Evolutionary conservation across 2,888 invertebrate genomes (phyloP).

Genomic region (Polymixis flavicincta): DNA sequence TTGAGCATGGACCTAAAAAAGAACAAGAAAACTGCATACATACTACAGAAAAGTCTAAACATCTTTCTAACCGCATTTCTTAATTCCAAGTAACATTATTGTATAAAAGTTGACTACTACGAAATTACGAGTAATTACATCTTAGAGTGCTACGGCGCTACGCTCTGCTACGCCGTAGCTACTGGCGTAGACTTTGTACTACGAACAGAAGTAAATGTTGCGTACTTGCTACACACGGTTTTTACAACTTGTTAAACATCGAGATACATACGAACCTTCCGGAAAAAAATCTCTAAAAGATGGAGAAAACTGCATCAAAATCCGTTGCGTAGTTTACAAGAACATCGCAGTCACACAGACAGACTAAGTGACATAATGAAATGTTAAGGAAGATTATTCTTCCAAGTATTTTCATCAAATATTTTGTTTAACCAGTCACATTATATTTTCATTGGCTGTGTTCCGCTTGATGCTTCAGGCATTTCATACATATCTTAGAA

Average conservation of each 20-base stretch:
- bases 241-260: not conserved
- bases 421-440: slow-evolving; percentile 35
- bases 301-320: not conserved
- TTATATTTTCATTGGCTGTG: slow-evolving; percentile 40
- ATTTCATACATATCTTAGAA: slow-evolving; percentile 24
- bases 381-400: not conserved
- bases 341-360: not conserved
- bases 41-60: slow-evolving; percentile 7
- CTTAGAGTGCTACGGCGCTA: slow-evolving; percentile 47
- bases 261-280: not conserved
- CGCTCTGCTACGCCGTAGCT: slow-evolving; percentile 58
- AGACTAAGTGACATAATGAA: too few relatives aligned
- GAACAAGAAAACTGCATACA: not conserved
- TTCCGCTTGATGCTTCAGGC: slow-evolving; percentile 22
- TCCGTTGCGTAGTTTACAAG: not conserved
- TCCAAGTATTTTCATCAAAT: slow-evolving; percentile 5
- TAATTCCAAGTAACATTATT: slow-evolving; percentile 11
- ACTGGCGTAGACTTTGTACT: slow-evolving; percentile 41
- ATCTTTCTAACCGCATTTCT: slow-evolving; percentile 1
- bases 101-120: slow-evolving; percentile 16
- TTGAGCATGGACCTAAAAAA: too few relatives aligned
- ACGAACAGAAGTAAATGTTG: slow-evolving; percentile 32
- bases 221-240: not conserved
- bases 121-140: slow-evolving; percentile 44
- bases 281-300: not conserved